Evolutionary conservation across 1,140 invertebrate species (phyloP), one percentile per base, ranked within the genome.

Genomic region (Tetragnatha versicolor): DNA sequence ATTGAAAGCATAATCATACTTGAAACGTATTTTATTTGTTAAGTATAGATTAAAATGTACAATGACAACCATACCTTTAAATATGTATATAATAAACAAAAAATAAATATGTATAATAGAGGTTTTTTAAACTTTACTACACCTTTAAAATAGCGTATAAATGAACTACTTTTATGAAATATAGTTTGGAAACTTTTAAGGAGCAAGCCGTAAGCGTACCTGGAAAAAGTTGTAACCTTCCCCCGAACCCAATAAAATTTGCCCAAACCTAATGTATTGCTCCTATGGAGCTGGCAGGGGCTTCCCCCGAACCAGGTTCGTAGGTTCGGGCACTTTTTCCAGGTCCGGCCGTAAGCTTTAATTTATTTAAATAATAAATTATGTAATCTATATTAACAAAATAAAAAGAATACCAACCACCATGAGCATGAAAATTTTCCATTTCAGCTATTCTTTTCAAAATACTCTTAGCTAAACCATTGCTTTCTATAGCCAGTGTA

Each of bases 361-460:
- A 17, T 47, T 47, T 47, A 17, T 47, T 47, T 47, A 17, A 47
- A 47, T 17, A 20, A 47, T 47, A 20, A 47, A 47, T 47, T 47
- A 17, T 47, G 1, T 17, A 2, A 47, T 47, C 12, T 2, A 2
- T 47, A 17, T 47, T 47, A 47, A 47, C 1, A 17, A 47, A 47
- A 2, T 20, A 2, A 47, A 3, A 2, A 47, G 20, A 20, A 47
- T 47, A 9, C 9, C 22, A 25, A 65, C 61, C 61, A 65, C 42
- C 27, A 65, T 27, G 29, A 14, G 61, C 27, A 25, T 55, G 29
- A 35, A 49, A 70, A 70, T 37, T 35, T 39, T 70, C 29, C 35
- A 53, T 70, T 27, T 35, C 47, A 22, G 22, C 10, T n/a, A 51
- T 20, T 53, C 7, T 10, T 55, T 70, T 70, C 47, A 53, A 53